Base-by-base conservation (phyloP, 2,888 invertebrate species). In the Pseudococcus longispinus region DNA sequence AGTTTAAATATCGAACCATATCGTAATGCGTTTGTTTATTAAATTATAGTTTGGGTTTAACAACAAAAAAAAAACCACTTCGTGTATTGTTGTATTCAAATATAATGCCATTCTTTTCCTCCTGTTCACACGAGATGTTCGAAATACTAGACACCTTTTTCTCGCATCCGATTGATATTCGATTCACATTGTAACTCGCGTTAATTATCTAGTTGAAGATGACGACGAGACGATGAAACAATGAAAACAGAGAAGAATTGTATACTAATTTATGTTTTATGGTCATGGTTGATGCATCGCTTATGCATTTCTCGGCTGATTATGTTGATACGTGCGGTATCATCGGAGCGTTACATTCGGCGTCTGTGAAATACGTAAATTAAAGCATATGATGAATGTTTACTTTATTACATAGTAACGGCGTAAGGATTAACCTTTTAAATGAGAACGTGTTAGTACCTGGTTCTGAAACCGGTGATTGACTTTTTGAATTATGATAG, bases 351-450 rank as follows among this genome's bases (percentile, higher is more conserved):
- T 51, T 51, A n/a, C 9, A 26, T 65, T 23, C 37, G 74, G n/a
- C 32, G 32, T 29, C 74, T 37, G 74, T 37, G 37, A 70, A 29
- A 46, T 37, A 8, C 37, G 26, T 70, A 15, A 37, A 74, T 74
- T 74, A 29, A 74, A 74, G 37, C 74, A 74, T 74, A 74, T 74
- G 74, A 74, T 74, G 37, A 32, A 74, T 74, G 74, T 74, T 74
- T 37, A 74, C 32, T n/a, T 51, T 37, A 37, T 74, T 74, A 65
- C 26, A 65, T 65, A 65, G 26, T 65, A 26, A 65, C 65, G 65
- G 65, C 65, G 8, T 65, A 65, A 20, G 65, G 26, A 26, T 65
- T 65, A 65, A 65, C 65, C 65, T 65, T 65, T 65, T 65, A 26
- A 65, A 65, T 15, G 26, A 65, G 65, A 65, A 65, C 65, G 65